Evolutionary conservation across 2,888 invertebrate genomes (phyloP).

Genomic region (Aricia artaxerxes): DNA sequence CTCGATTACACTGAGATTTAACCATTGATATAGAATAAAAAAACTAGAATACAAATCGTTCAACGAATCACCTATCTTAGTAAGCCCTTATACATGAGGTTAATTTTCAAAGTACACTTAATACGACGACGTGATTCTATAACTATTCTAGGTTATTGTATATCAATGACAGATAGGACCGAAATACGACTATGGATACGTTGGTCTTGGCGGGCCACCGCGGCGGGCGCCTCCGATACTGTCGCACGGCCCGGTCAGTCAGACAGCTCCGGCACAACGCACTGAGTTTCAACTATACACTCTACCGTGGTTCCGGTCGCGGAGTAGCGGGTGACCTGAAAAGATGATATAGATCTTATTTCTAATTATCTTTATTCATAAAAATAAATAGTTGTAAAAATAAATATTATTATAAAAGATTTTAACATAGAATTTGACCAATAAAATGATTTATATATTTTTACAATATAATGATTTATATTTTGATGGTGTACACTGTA

Average conservation of each 20-base stretch:
- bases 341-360: conserved; percentile 30
- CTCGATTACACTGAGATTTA: conserved; percentile 28
- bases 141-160: conserved; percentile 25
- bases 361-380: too few species aligned
- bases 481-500: too few species aligned
- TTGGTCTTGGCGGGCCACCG: conserved; percentile 2
- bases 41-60: conserved; percentile 30
- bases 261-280: conserved; percentile 57
- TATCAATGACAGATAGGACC: conserved; percentile 28
- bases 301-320: conserved; percentile 56
- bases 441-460: too few species aligned
- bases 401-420: too few species aligned
- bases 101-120: conserved; percentile 29
- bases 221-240: conserved; percentile 1
- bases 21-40: conserved; percentile 29
- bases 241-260: neutral
- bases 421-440: too few species aligned
- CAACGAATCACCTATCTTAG: conserved; percentile 26
- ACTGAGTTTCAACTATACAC: conserved; percentile 63
- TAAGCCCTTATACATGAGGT: conserved; percentile 28
- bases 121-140: conserved; percentile 21
- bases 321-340: conserved; percentile 52
- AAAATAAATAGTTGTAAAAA: too few species aligned
- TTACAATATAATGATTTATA: too few species aligned
- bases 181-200: conserved; percentile 17